Base-by-base conservation (phyloP, 2,888 invertebrate species). In the Diplolepis rosae region DNA sequence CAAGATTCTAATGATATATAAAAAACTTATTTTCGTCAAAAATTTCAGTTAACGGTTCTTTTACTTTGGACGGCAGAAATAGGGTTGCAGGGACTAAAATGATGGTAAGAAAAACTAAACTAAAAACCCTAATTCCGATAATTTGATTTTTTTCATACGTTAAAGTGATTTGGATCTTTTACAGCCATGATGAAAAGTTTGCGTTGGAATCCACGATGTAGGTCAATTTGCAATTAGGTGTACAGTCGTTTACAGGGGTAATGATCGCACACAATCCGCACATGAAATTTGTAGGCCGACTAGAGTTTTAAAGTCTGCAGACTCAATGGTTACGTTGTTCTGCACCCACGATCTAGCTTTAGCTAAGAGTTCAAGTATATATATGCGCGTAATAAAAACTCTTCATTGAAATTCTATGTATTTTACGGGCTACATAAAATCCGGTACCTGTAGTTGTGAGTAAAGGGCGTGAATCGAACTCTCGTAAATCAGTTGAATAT, bases 161-260 rank as follows among this genome's bases (percentile, higher is more conserved):
- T 50, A 50, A 50, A 50, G 11, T 61, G 61, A 61, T 61, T 35
- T 24, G 35, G 61, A 61, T 61, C 61, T 22, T 61, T 61, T 61
- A 32, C 35, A 22, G 61, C 3, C 39, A 39, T n/a, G 24, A n/a
- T 27, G 39, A 24, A 1, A 39, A 24, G 7, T 45, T 45, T 45
- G 45, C 18, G 9, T 9, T 45, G 18, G 7, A 11, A 39, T 6
- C 7, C 4, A 24, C 24, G 24, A 61, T 61, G 61, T 61, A 35
- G 61, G 61, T 61, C 61, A 61, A 24, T 61, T 56, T 39, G 61
- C 35, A 61, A 61, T 61, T 61, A 61, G 61, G 61, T 61, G 35
- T 18, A 45, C 18, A 15, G 18, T 32, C 54, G 30, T 54, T 54
- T 24, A 24, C 2, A 1, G 7, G 56, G 9, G 61, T 24, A 32